Evolutionary conservation across 2,797 vertebrate genomes (phyloP), one percentile per base, ranked within the genome.

Genomic region (Nothura maculosa): DNA sequence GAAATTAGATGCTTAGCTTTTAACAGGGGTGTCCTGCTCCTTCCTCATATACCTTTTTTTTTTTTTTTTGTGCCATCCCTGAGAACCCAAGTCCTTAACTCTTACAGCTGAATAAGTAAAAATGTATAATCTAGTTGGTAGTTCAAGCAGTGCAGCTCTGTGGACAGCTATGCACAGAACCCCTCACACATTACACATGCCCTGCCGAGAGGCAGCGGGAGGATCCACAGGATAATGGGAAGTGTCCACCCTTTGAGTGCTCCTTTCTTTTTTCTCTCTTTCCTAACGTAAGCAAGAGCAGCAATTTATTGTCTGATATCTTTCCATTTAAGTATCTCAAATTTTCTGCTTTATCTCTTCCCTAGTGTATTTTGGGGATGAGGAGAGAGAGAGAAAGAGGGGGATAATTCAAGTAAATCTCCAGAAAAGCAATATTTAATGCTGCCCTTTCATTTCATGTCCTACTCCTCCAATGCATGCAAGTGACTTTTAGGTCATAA

Each of bases 1-100:
- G 85, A 94, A 94, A 96, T 94, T 81, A 96, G 76, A 85, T 70
- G 40, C 28, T 54, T 24, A 55, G 93, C 60, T 89, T 89, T 92
- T 73, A 91, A 42, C 43, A 61, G 36, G 52, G 77, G 11, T 92
- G 60, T 84, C 90, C 93, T 81, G 57, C 62, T 87, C 40, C 22
- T 87, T 95, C 47, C 47, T n/a, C 63, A 85, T 64, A 76, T 43
- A 85, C 24, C 45, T 88, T 61, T 70, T 88, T 54, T 38, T 60
- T 74, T 86, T 55, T 64, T 74, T 86, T 61, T 70, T 88, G 42
- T 63, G 62, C 69, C 27, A 34, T 20, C n/a, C 43, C n/a, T 73
- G 68, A 64, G 34, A 90, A 95, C 3, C 22, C 38, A 66, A 50
- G 21, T 48, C 58, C 77, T 84, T 87, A 60, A 77, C 50, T 89